phyloP scores from a whole-genome alignment of 2,888 invertebrate genomes.

The Drosophila mayaguana region DNA sequence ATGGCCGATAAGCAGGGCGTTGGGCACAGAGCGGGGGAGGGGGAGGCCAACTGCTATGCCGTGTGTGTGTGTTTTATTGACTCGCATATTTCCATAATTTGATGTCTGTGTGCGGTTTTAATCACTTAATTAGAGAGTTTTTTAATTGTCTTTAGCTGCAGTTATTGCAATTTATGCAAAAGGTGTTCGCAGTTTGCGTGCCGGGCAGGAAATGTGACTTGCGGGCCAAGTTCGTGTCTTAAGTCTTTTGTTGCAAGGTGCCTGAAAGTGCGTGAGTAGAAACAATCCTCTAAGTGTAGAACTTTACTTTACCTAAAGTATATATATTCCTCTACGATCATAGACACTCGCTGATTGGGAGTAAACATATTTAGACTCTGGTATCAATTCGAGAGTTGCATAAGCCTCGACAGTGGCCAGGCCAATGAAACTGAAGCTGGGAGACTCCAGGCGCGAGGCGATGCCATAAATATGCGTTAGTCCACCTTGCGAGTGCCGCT shows the following conservation, averaged over 20 bases:
- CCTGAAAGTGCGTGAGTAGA: conserved; percentile 19
- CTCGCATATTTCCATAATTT: conserved; percentile 72
- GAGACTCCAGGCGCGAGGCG: conserved; percentile 37
- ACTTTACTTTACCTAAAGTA: background rate
- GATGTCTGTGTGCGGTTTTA: conserved; percentile 69
- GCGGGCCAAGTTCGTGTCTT: conserved; percentile 70
- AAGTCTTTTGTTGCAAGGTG: conserved; percentile 70
- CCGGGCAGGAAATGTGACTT: conserved; percentile 62
- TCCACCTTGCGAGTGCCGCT: conserved; percentile 3
- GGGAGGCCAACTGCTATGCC: conserved; percentile 54
- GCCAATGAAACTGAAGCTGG: conserved; percentile 45
- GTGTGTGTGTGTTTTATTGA: conserved; percentile 55
- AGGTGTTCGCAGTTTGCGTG: conserved; percentile 46
- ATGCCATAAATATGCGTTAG: conserved; percentile 82
- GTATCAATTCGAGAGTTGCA: conserved; percentile 43
- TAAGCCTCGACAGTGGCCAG: conserved; percentile 40
- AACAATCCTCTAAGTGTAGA: background rate
- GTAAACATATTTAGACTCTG: conserved; percentile 30
- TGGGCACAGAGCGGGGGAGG: conserved; percentile 2
- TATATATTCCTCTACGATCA: background rate
- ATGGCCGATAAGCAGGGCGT: conserved; percentile 15
- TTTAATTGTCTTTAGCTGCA: conserved; percentile 66
- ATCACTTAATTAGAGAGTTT: conserved; percentile 78
- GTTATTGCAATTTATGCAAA: conserved; percentile 69
- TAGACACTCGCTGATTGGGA: conserved; percentile 22